phyloP scores from a whole-genome alignment of 2,797 vertebrate genomes.

The Chiloscyllium punctatum region DNA sequence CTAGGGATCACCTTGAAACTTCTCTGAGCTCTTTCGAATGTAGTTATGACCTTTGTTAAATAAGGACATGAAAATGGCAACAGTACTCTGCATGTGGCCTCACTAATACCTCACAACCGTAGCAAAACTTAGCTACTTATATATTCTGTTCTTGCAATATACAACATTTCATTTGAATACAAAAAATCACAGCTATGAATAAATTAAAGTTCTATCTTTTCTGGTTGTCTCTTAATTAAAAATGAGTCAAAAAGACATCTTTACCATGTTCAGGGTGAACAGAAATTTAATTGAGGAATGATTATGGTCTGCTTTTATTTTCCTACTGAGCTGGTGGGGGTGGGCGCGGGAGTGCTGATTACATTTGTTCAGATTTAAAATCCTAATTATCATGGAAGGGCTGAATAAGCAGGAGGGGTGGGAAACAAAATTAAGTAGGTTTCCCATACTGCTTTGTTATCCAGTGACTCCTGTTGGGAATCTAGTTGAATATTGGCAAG shows the following conservation, averaged over 20 bases:
- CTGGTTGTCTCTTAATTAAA: background rate
- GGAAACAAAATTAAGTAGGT: background rate
- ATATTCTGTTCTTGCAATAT: too few relatives aligned
- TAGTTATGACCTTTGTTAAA: too few relatives aligned
- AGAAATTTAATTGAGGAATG: background rate
- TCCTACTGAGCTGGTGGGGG: background rate
- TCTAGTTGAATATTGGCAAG: background rate
- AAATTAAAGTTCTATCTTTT: background rate
- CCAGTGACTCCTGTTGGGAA: background rate
- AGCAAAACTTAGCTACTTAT: too few relatives aligned
- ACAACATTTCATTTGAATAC: too few relatives aligned
- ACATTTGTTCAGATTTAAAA: background rate
- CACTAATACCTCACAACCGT: too few relatives aligned
- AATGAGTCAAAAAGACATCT: background rate
- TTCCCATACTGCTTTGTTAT: background rate
- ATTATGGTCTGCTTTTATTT: background rate
- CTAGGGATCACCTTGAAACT: too few relatives aligned
- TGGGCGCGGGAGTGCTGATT: background rate
- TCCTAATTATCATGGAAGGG: background rate
- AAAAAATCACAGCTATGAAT: background rate
- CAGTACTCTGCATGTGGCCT: too few relatives aligned
- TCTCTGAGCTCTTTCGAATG: too few relatives aligned
- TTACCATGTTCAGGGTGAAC: background rate
- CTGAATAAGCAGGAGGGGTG: background rate
- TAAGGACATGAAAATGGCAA: too few relatives aligned